Evolutionary conservation across 64 coral and sea anemone genomes (phyloP).

Genomic region (Porites australiensis): DNA sequence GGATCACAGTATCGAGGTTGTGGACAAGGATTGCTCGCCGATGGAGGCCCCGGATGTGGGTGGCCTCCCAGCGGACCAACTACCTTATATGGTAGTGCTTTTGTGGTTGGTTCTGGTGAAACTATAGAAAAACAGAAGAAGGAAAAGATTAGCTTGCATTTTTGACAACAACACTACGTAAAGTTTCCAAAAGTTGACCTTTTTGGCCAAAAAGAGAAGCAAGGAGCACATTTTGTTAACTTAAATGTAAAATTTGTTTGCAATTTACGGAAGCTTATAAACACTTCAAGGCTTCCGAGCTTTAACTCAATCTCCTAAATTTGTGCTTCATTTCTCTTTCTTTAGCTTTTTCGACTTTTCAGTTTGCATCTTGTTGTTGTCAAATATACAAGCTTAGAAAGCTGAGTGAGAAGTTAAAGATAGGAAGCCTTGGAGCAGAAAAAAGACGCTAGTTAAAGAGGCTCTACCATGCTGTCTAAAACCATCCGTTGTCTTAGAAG

Average conservation of each 20-base stretch:
- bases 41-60: slow-evolving; percentile 85
- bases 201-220: background rate
- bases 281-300: slow-evolving; percentile 64
- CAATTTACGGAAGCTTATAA: slow-evolving; percentile 35
- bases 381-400: slow-evolving; percentile 82
- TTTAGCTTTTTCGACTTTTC: slow-evolving; percentile 26
- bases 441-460: background rate
- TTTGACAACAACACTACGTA: slow-evolving; percentile 49
- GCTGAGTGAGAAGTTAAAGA: slow-evolving; percentile 52
- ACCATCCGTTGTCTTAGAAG: background rate
- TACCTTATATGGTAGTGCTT: slow-evolving; percentile 55
- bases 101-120: background rate
- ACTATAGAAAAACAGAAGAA: slow-evolving; percentile 50
- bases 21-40: slow-evolving; percentile 83
- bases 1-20: slow-evolving; percentile 60
- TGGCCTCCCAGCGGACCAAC: slow-evolving; percentile 77
- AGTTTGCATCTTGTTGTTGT: slow-evolving; percentile 54
- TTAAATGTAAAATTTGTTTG: background rate
- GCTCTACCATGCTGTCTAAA: background rate
- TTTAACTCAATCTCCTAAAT: slow-evolving; percentile 9
- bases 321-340: background rate
- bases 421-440: slow-evolving; percentile 70
- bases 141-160: slow-evolving; percentile 70
- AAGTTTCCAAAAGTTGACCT: background rate
- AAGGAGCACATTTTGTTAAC: slow-evolving; percentile 12